These are phyloP conservation scores for Eurosta solidaginis DNA, from an alignment of 1,140 invertebrate species.

Conservation along the genomic window DNA sequence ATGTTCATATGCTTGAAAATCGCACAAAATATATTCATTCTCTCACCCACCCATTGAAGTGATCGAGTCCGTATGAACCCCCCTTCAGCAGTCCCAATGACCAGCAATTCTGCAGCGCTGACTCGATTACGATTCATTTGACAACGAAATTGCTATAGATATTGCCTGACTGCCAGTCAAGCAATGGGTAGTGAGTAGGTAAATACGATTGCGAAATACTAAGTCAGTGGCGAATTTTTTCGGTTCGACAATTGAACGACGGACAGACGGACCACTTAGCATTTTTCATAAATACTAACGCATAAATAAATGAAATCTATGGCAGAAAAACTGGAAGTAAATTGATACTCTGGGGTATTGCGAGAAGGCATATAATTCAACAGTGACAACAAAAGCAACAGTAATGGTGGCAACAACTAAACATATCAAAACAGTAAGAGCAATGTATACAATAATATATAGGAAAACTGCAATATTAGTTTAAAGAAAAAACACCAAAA, in stretches of 20 bases:
- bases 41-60: constrained; percentile 12
- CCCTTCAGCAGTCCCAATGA: neutral
- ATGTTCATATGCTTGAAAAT: too few species aligned
- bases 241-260: too few species aligned
- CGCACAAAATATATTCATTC: neutral
- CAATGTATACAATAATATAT: neutral
- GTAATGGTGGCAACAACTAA: neutral
- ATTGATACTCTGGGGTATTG: constrained; percentile 57
- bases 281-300: constrained; percentile 32
- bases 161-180: neutral
- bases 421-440: neutral
- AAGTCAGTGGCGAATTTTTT: neutral
- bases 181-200: neutral
- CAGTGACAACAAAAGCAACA: neutral
- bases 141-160: neutral
- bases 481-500: neutral
- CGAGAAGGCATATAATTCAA: constrained; percentile 13
- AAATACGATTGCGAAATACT: constrained; percentile 7
- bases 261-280: constrained; percentile 32
- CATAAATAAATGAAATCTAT: constrained; percentile 27
- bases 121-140: neutral
- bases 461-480: too few species aligned
- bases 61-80: neutral
- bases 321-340: constrained; percentile 37
- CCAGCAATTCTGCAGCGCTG: neutral